A percentile compares a stretch with the other conserved stretches of the same genome.
Evolutionary conservation across 2,888 invertebrate genomes (phyloP).

Genomic region (Petrolisthes cinctipes): DNA sequence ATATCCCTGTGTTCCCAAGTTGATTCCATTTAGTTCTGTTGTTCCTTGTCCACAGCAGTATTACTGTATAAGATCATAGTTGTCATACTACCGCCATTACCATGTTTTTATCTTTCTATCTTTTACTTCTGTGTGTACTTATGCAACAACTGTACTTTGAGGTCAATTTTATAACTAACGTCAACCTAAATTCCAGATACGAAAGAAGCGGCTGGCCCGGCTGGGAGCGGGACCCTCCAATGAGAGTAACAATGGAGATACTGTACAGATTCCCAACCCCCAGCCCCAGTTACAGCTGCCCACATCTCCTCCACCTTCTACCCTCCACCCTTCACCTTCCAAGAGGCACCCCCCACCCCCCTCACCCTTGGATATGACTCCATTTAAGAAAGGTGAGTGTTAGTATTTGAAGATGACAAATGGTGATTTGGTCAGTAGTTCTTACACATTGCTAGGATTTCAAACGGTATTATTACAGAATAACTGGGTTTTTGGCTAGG

Average conservation of each 20-base stretch:
- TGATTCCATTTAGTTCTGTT: no score
- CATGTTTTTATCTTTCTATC: neutral
- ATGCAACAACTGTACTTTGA: neutral
- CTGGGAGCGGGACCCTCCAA: conserved; percentile 42
- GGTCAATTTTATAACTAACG: neutral
- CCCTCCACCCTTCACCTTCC: conserved; percentile 44
- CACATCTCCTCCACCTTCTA: conserved; percentile 31
- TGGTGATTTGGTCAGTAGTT: neutral
- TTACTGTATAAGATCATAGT: no score
- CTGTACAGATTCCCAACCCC: conserved; percentile 28
- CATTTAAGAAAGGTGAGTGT: conserved; percentile 48
- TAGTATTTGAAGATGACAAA: neutral
- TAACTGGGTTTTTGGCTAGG: no score
- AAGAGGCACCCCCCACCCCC: conserved; percentile 55
- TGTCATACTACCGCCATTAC: neutral
- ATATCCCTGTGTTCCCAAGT: no score
- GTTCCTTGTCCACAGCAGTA: no score
- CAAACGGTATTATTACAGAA: no score
- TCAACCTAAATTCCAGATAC: conserved; percentile 34
- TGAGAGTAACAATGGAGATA: conserved; percentile 38
- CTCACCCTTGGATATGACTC: conserved; percentile 44
- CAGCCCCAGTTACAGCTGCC: conserved; percentile 45
- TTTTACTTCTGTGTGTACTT: neutral
- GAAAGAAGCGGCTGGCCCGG: conserved; percentile 55
- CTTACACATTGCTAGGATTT: neutral